Evolutionary conservation across 2,113 vertebrate species (phyloP).

Genomic region (Melanostigma gelatinosum): DNA sequence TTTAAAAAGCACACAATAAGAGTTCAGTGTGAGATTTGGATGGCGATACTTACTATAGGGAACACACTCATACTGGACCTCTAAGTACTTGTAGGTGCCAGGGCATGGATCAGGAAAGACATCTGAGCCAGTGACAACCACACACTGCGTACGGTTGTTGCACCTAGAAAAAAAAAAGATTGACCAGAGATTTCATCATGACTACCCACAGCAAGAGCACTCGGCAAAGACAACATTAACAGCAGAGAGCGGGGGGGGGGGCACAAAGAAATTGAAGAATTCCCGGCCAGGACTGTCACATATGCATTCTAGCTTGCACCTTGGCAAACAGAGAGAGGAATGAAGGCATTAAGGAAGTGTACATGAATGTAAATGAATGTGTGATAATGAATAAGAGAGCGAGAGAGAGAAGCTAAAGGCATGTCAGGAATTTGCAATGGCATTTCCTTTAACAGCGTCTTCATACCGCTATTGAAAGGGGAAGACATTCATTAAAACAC

Average conservation of each 20-base stretch:
- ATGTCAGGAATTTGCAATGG: slow-evolving; percentile 64
- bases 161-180: slow-evolving; percentile 88
- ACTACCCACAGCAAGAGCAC: slow-evolving; percentile 64
- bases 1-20: slow-evolving; percentile 46
- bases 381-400: slow-evolving; percentile 50
- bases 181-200: slow-evolving; percentile 79
- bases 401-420: slow-evolving; percentile 56
- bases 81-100: slow-evolving; percentile 99
- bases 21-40: slow-evolving; percentile 66
- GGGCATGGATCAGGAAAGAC: slow-evolving; percentile 99
- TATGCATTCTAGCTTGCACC: slow-evolving; percentile 59
- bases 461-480: slow-evolving; percentile 66
- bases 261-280: slow-evolving; percentile 58
- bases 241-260: slow-evolving; percentile 28
- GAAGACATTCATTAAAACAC: slow-evolving; percentile 75
- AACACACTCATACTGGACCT: slow-evolving; percentile 99
- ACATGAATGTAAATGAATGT: slow-evolving; percentile 37
- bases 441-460: slow-evolving; percentile 63
- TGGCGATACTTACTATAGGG: slow-evolving; percentile 97
- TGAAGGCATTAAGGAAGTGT: slow-evolving; percentile 62
- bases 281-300: slow-evolving; percentile 62
- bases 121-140: slow-evolving; percentile 98
- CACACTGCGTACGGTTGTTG: slow-evolving; percentile 99
- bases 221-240: slow-evolving; percentile 66
- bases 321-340: slow-evolving; percentile 67